Conservation (phyloP, 2,113 vertebrate genomes). For the Hylia prasina region DNA sequence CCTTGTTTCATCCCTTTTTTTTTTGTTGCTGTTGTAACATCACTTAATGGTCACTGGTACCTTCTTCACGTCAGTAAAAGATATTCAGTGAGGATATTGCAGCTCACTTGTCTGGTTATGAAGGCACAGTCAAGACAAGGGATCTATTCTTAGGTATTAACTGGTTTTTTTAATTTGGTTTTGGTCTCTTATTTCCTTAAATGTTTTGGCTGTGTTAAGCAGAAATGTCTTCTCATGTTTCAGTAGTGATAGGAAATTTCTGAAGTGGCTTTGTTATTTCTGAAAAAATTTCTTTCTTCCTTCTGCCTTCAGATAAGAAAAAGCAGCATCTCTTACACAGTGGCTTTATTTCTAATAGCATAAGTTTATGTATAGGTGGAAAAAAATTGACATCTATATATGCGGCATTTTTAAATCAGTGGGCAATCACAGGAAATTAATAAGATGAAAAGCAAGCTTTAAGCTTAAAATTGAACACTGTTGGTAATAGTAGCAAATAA, state of each 20-base stretch:
- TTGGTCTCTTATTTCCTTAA: background rate
- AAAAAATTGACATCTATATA: background rate
- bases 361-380: background rate
- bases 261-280: background rate
- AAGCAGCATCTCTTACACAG: background rate
- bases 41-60: background rate
- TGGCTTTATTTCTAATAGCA: background rate
- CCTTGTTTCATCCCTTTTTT: background rate
- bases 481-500: background rate
- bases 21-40: background rate
- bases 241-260: background rate
- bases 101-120: background rate
- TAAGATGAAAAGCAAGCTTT: background rate
- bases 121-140: background rate
- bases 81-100: background rate
- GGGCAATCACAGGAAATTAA: background rate
- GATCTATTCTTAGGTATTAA: background rate
- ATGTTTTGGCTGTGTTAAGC: background rate
- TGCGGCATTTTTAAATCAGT: background rate
- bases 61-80: background rate
- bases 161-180: background rate
- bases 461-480: background rate
- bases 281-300: background rate
- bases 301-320: background rate
- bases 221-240: background rate